Evolutionary conservation across 2,797 vertebrate species (phyloP), one percentile per base, ranked within the genome.

Genomic region (Chaunax sp.): DNA sequence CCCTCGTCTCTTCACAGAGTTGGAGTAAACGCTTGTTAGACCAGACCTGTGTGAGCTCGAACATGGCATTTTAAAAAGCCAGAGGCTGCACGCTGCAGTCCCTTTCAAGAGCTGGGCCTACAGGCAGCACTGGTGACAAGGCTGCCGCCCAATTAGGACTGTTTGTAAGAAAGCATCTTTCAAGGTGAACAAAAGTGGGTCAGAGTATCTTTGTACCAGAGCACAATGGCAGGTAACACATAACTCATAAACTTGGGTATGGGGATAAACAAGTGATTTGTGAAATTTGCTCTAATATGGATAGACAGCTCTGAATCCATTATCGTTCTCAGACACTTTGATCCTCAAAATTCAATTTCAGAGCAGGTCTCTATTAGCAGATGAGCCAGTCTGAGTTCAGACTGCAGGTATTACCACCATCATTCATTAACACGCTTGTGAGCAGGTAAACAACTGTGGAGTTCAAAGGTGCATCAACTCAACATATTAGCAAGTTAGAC

Each of bases 121-220:
- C 76, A 69, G 78, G 81, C 84, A 55, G 70, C 84, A 80, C 57
- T 40, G 45, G 77, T 87, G 88, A 92, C 86, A 80, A 72, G 82
- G 55, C 81, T 73, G 64, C 75, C 78, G 77, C 87, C 89, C 89
- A 93, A 92, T 93, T 90, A 93, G 81, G 75, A 56, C 58, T 59
- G 74, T 87, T 85, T 82, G 83, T 68, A 74, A 72, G 79, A 62
- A 26, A 71, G 69, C 56, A 69, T 53, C 79, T 78, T 55, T 80
- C 78, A 87, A 60, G 49, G 28, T 1, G 37, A 70, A 80, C 73
- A 65, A 90, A 91, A 93, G 85, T 90, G 80, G 88, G 90, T 87
- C 89, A 89, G 71, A 4, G n/a, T 44, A 69, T 77, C 77, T 75
- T 52, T 72, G 59, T 56, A 52, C 28, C 52, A 16, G 28, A 75